These are phyloP conservation scores for Tangachromis dhanisi DNA, from an alignment of 2,113 vertebrate species.

Conservation along the genomic window DNA sequence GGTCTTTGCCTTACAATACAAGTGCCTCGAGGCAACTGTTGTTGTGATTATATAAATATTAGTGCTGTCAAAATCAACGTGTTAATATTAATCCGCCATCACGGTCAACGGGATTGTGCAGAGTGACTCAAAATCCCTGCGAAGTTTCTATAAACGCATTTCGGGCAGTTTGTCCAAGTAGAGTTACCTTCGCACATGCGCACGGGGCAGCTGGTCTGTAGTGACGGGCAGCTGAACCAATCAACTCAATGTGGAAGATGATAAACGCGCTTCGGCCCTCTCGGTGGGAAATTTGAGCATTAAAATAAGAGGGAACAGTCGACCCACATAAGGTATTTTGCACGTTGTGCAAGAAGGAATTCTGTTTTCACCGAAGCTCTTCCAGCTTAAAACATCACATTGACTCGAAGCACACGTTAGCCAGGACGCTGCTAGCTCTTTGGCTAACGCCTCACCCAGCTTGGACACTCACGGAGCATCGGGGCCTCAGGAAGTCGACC, in stretches of 20 bases:
- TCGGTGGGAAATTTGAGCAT: accelerated
- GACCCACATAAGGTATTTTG: not conserved
- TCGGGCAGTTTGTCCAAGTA: not conserved
- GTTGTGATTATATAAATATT: not conserved
- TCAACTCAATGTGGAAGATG: not conserved
- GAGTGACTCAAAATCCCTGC: not conserved
- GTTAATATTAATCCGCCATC: not conserved
- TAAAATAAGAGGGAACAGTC: not conserved
- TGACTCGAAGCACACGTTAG: not conserved
- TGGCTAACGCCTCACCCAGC: not conserved
- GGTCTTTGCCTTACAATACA: not conserved
- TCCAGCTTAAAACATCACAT: not conserved
- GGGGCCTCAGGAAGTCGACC: not conserved
- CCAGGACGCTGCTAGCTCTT: not conserved
- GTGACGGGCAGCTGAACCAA: not conserved
- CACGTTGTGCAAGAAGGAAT: not conserved
- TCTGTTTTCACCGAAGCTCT: not conserved
- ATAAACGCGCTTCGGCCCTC: not conserved
- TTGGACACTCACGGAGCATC: not conserved
- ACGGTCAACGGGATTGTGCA: accelerated
- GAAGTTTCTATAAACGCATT: not conserved
- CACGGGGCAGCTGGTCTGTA: not conserved
- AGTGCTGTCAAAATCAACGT: not conserved
- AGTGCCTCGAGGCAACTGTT: not conserved
- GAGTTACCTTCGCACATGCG: not conserved